A percentile compares a stretch with the other conserved stretches of the same genome.
phyloP scores from a whole-genome alignment of 2,113 vertebrate genomes.

The Thomomys bottae region DNA sequence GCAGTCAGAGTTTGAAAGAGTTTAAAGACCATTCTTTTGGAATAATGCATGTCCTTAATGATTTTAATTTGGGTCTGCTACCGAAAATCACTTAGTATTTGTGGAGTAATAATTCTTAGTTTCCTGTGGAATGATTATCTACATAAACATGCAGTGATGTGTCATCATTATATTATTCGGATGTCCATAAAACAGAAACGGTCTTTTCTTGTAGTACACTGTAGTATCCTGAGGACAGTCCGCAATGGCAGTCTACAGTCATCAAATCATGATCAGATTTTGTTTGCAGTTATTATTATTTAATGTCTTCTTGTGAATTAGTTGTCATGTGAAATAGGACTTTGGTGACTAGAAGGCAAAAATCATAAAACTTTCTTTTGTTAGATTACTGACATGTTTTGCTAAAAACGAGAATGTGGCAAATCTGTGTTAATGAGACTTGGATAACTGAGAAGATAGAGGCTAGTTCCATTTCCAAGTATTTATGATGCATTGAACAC shows the following conservation, averaged over 20 bases:
- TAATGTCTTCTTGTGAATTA: neutral
- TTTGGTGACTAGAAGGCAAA: neutral
- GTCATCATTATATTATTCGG: neutral
- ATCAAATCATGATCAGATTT: neutral
- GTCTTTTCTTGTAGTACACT: slow-evolving; percentile 21
- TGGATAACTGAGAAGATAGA: slow-evolving; percentile 15
- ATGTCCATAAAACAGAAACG: neutral
- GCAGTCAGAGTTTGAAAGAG: slow-evolving; percentile 22
- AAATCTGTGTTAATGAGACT: neutral
- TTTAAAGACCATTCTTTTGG: too few relatives aligned
- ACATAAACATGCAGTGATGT: neutral
- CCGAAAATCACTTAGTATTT: neutral
- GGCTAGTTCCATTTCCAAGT: slow-evolving; percentile 6
- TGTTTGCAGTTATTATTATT: slow-evolving; percentile 3
- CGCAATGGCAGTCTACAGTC: neutral
- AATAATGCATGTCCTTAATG: too few relatives aligned
- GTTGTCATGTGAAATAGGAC: neutral
- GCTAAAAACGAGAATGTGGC: slow-evolving; percentile 8
- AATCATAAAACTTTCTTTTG: neutral
- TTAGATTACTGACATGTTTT: slow-evolving; percentile 11
- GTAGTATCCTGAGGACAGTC: slow-evolving; percentile 43
- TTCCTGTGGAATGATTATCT: neutral
- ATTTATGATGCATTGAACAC: slow-evolving; percentile 15
- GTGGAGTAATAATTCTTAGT: slow-evolving; percentile 24
- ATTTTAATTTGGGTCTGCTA: too few relatives aligned